These are phyloP conservation scores for Triplophysa dalaica DNA, from an alignment of 2,113 vertebrate species.

Conservation along the genomic window DNA sequence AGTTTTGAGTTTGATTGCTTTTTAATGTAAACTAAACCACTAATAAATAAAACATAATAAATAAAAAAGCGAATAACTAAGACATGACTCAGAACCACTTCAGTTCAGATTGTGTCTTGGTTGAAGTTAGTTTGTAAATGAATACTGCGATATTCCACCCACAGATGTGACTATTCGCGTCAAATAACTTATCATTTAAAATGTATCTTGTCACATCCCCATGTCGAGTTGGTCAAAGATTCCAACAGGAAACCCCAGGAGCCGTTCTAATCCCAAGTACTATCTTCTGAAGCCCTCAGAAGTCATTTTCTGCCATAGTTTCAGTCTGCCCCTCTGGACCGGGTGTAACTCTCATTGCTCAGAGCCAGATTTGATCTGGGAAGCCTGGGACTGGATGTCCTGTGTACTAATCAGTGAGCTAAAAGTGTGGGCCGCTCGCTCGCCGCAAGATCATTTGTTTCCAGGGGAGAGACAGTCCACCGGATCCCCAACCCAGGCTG, in stretches of 20 bases:
- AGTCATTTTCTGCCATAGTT: slow-evolving; percentile 23
- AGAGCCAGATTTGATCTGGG: slow-evolving; percentile 21
- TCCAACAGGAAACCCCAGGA: neutral
- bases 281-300: slow-evolving; percentile 4
- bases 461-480: slow-evolving; percentile 15
- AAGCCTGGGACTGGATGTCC: slow-evolving; percentile 18
- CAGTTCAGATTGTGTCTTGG: too few relatives aligned
- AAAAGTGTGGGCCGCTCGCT: slow-evolving; percentile 30
- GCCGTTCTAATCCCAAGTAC: neutral
- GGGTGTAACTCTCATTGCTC: slow-evolving; percentile 5
- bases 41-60: too few relatives aligned
- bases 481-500: neutral
- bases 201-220: neutral
- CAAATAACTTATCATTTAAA: neutral
- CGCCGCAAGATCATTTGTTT: slow-evolving; percentile 4
- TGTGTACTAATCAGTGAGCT: slow-evolving; percentile 32
- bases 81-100: too few relatives aligned
- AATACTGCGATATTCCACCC: too few relatives aligned
- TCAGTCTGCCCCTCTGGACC: slow-evolving; percentile 6
- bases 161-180: neutral
- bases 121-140: neutral
- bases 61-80: too few relatives aligned
- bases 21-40: too few relatives aligned
- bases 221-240: neutral
- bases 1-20: too few relatives aligned